These are phyloP conservation scores for Panthera uncia DNA, from an alignment of 2,113 vertebrate species.

Conservation along the genomic window DNA sequence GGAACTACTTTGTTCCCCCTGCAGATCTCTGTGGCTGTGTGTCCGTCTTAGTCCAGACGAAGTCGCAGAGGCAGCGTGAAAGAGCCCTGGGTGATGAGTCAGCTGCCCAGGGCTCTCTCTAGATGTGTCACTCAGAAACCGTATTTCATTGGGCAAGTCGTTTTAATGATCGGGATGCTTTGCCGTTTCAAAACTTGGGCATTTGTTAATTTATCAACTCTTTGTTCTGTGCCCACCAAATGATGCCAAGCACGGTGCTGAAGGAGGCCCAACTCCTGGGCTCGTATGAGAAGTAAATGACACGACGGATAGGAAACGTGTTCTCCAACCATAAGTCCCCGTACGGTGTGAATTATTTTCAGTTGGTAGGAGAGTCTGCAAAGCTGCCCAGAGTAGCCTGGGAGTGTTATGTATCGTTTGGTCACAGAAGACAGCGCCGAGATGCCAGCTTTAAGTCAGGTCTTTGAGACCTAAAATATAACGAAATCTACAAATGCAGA, in stretches of 20 bases:
- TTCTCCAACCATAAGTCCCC: background rate
- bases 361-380: background rate
- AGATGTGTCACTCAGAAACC: background rate
- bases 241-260: background rate
- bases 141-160: background rate
- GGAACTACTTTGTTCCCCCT: background rate
- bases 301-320: background rate
- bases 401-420: background rate
- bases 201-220: background rate
- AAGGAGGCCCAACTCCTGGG: background rate
- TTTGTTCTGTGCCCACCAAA: background rate
- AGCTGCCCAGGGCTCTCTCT: background rate
- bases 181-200: background rate
- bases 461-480: background rate
- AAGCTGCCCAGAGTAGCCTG: background rate
- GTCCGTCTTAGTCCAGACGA: background rate
- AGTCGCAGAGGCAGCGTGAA: background rate
- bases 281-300: background rate
- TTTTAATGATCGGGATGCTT: background rate
- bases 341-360: fast-evolving
- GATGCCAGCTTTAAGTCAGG: background rate
- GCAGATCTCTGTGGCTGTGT: background rate
- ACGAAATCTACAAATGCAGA: background rate
- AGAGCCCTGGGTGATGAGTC: background rate
- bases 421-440: background rate